These are phyloP conservation scores for Chrysaora quinquecirrha DNA, from an alignment of 30 jellyfish, hydroid and myxozoan genomes.

Conservation along the genomic window DNA sequence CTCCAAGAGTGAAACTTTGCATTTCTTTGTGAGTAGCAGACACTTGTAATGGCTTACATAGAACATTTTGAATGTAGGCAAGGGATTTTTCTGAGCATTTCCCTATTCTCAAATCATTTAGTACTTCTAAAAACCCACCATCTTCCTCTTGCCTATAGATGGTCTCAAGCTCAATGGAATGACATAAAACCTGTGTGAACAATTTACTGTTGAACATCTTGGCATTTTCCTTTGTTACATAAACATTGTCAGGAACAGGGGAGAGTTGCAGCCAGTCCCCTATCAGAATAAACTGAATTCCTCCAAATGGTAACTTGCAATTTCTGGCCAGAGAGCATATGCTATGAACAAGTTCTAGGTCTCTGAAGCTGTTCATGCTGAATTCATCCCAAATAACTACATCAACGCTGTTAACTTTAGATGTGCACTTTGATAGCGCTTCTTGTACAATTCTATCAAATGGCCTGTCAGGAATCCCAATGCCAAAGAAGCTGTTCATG, in stretches of 20 bases:
- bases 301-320: too few relatives aligned
- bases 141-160: slow-evolving; percentile 2
- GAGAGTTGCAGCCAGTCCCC: too few relatives aligned
- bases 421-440: slow-evolving; percentile 4
- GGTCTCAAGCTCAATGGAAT: slow-evolving; percentile 7
- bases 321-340: slow-evolving; percentile 4
- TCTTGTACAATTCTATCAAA: neutral
- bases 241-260: neutral
- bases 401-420: slow-evolving; percentile 1
- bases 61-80: neutral
- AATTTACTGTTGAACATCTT: neutral
- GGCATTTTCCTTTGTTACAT: slow-evolving; percentile 1
- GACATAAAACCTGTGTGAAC: neutral
- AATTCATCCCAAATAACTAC: neutral
- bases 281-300: too few relatives aligned
- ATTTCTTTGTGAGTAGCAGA: neutral
- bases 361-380: too few relatives aligned
- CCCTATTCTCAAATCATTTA: neutral
- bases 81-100: slow-evolving; percentile 1
- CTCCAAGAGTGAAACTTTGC: too few relatives aligned
- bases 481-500: slow-evolving; percentile 4
- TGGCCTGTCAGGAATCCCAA: slow-evolving; percentile 2
- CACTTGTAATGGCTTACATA: neutral
- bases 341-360: neutral
- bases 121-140: neutral